Evolutionary conservation across 1,140 invertebrate genomes (phyloP).

Genomic region (Brachionus asplanchnoidis): DNA sequence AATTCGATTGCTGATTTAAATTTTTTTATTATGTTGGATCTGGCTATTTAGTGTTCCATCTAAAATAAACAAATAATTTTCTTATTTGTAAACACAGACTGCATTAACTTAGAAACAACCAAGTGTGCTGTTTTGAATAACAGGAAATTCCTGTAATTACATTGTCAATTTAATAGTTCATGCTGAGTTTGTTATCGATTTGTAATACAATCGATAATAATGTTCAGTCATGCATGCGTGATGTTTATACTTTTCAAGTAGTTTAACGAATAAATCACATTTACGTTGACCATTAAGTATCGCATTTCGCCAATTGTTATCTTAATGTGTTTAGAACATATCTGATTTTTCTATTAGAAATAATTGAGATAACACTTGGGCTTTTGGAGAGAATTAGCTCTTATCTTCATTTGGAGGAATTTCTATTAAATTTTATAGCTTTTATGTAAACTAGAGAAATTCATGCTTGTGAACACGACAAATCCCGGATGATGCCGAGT

Average conservation of each 20-base stretch:
- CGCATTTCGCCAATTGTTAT: background rate
- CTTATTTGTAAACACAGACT: background rate
- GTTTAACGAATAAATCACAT: slow-evolving; percentile 4
- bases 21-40: too few relatives aligned
- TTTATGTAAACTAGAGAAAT: background rate
- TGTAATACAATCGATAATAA: background rate
- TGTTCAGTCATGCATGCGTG: background rate
- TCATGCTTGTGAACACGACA: background rate
- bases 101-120: background rate
- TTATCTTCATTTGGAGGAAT: background rate
- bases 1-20: too few relatives aligned
- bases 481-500: background rate
- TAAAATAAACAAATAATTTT: background rate
- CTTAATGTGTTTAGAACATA: background rate
- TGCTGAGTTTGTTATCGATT: background rate
- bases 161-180: background rate
- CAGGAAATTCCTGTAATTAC: background rate
- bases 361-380: background rate
- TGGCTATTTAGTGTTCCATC: too few relatives aligned
- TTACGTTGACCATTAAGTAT: background rate
- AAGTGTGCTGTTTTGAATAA: background rate
- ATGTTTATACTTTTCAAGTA: background rate
- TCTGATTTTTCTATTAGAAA: background rate
- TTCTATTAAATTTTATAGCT: background rate
- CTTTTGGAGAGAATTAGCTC: background rate